Conservation (phyloP, 2,113 vertebrate species). For the Pao palembangensis region DNA sequence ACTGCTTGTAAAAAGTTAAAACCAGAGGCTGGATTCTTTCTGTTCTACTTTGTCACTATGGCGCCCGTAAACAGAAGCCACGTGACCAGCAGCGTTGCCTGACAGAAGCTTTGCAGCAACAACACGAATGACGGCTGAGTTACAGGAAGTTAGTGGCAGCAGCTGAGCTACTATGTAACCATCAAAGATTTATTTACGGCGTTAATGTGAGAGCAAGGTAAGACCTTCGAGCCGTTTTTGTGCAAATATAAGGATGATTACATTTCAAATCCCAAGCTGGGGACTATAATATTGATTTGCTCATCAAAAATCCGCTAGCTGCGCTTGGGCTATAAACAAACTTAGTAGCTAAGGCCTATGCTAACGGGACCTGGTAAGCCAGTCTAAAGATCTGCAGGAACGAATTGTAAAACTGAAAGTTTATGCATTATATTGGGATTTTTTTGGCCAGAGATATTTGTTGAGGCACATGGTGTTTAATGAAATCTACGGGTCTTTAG, state of each 20-base stretch:
- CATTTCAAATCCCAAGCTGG: not conserved
- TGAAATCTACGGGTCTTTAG: fast-evolving
- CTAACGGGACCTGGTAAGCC: conserved; percentile 43
- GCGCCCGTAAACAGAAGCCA: conserved; percentile 67
- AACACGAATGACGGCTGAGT: conserved; percentile 61
- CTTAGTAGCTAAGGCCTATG: conserved; percentile 54
- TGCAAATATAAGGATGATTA: not conserved
- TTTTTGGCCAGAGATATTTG: fast-evolving
- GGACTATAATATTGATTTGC: conserved; percentile 19
- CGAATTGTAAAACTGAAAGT: not conserved
- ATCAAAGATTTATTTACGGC: conserved; percentile 26
- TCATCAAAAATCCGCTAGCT: conserved; percentile 19
- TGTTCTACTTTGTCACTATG: conserved; percentile 12
- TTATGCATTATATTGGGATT: not conserved
- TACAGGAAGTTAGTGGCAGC: conserved; percentile 62
- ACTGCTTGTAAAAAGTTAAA: not conserved
- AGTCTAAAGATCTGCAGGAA: conserved; percentile 9
- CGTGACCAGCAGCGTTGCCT: conserved; percentile 48
- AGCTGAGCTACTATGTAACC: conserved; percentile 63
- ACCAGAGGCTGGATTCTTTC: not conserved
- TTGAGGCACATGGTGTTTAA: fast-evolving
- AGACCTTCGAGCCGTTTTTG: not conserved
- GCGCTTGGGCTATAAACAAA: conserved; percentile 53
- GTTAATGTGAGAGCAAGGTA: conserved; percentile 29
- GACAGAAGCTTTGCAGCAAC: conserved; percentile 59